Evolutionary conservation across 2,113 vertebrate genomes (phyloP), one percentile per base, ranked within the genome.

Genomic region (Boulengeromyrus knoepffleri): DNA sequence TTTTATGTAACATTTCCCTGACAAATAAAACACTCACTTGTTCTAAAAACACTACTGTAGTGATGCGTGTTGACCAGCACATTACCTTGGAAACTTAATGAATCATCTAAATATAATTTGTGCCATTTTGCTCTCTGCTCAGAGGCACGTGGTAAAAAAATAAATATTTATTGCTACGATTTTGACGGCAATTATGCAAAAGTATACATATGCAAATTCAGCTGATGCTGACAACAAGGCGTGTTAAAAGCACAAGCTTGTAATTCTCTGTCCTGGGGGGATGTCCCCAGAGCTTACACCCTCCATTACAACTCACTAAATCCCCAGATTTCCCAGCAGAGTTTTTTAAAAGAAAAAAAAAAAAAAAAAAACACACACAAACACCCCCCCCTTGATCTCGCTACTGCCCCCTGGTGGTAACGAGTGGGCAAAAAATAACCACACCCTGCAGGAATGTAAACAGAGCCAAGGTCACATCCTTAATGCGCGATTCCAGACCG

Each of bases 81-180:
- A 13, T 77, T 19, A 19, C 74, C 74, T 12, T n/a, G 3, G 36
- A 80, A 80, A 42, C 31, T 1, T 36, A 42, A 19, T 36, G 27
- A 77, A 27, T 70, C 3, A 1, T 10, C 0, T 70, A 70, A 70
- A 70, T 27, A 66, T 27, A 70, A 31, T 5, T 70, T 70, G 9
- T 3, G 62, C 62, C 62, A 66, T 66, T n/a, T 62, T 31, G 62
- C 10, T 85, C 42, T n/a, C 83, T 36, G 45, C 36, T 74, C 7
- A 19, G 27, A 90, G 24, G 21, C 9, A 66, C 9, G 62, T 19
- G 49, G 8, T 90, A 70, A 90, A 90, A 90, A 90, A 90, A 90
- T 90, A 90, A 90, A 90, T 90, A 87, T 47, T 90, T 90, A 90
- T 90, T 85, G 62, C 47, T 42, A 52, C 24, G 70, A 74, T 39